A percentile compares a stretch with the other conserved stretches of the same genome.
phyloP scores from a whole-genome alignment of 2,113 vertebrate species.

The Oncorhynchus keta region DNA sequence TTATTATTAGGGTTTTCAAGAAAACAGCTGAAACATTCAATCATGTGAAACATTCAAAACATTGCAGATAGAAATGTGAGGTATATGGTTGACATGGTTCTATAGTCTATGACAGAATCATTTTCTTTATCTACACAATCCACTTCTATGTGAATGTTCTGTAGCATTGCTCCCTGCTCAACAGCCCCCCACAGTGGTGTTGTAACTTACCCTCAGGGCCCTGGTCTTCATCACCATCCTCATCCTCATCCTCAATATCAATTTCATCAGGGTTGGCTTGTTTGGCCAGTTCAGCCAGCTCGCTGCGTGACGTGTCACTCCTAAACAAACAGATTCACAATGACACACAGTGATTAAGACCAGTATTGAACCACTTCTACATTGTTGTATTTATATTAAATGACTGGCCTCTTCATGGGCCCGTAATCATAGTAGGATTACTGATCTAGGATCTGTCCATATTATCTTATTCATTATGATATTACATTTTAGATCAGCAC shows the following conservation, averaged over 20 bases:
- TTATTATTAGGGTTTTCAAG: too few species aligned
- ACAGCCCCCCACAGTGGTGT: not conserved
- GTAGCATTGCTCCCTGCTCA: not conserved
- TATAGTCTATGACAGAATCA: too few species aligned
- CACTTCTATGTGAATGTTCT: not conserved
- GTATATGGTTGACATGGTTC: too few species aligned
- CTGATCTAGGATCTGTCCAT: too few species aligned
- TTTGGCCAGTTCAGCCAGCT: constrained; percentile 85
- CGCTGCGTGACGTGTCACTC: constrained; percentile 86
- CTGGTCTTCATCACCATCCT: constrained; percentile 76
- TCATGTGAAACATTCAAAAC: too few species aligned
- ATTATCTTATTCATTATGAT: too few species aligned
- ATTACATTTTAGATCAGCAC: too few species aligned
- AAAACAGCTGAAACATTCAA: too few species aligned
- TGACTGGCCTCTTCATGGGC: too few species aligned
- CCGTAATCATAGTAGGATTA: too few species aligned
- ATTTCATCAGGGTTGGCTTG: constrained; percentile 92
- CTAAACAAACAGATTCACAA: constrained; percentile 53
- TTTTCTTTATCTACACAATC: too few species aligned
- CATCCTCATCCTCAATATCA: constrained; percentile 82
- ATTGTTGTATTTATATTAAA: not conserved
- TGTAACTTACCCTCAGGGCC: constrained; percentile 82
- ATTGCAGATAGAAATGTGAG: too few species aligned
- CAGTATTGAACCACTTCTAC: not conserved
- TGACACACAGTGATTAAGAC: constrained; percentile 2